These are phyloP conservation scores for Phaonia tiefii DNA, from an alignment of 2,888 invertebrate species.

Conservation along the genomic window DNA sequence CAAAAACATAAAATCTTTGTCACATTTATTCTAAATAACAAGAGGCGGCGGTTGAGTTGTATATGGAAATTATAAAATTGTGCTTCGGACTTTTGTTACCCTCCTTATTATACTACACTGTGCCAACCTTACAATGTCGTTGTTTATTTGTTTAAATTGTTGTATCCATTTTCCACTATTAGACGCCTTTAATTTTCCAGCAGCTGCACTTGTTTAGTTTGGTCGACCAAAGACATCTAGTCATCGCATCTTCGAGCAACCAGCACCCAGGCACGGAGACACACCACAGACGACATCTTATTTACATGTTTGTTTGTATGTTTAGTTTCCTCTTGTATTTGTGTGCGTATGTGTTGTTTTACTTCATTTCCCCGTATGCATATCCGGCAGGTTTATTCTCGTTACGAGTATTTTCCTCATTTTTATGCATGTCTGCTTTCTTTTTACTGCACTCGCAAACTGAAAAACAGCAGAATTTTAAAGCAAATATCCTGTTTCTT, in stretches of 20 bases:
- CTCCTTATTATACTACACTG: constrained; percentile 4
- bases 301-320: constrained; percentile 34
- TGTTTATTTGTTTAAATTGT: constrained; percentile 49
- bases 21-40: too few species aligned
- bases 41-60: too few species aligned
- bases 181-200: constrained; percentile 63
- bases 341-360: not conserved
- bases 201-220: constrained; percentile 63
- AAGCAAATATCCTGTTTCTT: constrained; percentile 65
- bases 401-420: constrained; percentile 45
- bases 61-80: too few species aligned
- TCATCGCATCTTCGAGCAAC: too few species aligned
- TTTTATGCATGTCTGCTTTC: constrained; percentile 59
- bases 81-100: too few species aligned
- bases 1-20: too few species aligned
- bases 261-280: not conserved
- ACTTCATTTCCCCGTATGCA: constrained; percentile 29
- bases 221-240: constrained; percentile 13
- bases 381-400: constrained; percentile 66
- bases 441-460: constrained; percentile 21
- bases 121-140: not conserved
- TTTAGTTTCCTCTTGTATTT: constrained; percentile 20
- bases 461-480: constrained; percentile 50
- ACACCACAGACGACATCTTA: not conserved
- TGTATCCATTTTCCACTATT: constrained; percentile 36